Percentiles rank a stretch among this genome's conserved stretches.
Evolutionary conservation across 2,113 vertebrate species (phyloP).

Genomic region (Microtus pennsylvanicus): DNA sequence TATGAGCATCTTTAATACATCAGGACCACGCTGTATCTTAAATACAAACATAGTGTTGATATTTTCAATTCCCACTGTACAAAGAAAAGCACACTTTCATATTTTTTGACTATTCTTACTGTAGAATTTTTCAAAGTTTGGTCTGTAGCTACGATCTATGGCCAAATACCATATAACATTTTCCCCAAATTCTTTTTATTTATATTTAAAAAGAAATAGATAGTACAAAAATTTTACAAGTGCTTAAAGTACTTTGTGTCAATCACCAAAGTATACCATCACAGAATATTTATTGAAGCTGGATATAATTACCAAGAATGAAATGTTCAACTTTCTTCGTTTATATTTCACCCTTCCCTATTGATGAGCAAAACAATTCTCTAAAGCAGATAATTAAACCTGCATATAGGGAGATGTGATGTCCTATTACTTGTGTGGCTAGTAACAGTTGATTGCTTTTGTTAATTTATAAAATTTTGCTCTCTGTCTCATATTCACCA

Average conservation of each 20-base stretch:
- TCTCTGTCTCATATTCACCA: background rate
- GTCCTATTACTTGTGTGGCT: background rate
- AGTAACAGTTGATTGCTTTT: background rate
- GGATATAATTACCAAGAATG: background rate
- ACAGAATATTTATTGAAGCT: conserved; percentile 16
- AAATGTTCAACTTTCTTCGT: background rate
- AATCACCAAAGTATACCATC: background rate
- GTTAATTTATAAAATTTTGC: conserved; percentile 38
- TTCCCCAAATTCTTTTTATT: background rate
- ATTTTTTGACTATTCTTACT: conserved; percentile 10
- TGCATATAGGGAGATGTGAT: background rate
- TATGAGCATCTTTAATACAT: background rate
- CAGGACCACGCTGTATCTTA: background rate
- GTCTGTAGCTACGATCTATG: background rate
- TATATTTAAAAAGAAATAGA: background rate
- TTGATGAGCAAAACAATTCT: background rate
- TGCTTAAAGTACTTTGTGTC: background rate
- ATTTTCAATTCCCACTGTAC: background rate
- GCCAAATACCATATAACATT: background rate
- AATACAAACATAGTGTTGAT: background rate
- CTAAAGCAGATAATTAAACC: background rate
- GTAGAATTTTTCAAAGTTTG: background rate
- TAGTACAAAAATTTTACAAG: background rate
- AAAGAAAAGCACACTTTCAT: background rate
- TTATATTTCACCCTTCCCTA: background rate